Base-by-base conservation (phyloP, 2,113 vertebrate species). In the Cryptotis parvus region DNA sequence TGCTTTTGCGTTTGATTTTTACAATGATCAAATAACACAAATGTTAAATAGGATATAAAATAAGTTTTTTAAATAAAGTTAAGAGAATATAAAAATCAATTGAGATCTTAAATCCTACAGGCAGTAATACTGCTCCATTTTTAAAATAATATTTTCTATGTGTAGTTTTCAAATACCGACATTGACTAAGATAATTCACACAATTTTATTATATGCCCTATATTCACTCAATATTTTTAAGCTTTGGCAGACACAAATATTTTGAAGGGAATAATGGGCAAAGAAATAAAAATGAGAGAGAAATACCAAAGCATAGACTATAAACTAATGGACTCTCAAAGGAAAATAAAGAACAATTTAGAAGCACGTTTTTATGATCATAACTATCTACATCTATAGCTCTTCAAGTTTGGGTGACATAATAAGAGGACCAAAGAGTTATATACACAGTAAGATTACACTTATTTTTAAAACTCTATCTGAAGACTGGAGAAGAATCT, bases 291-390 rank as follows among this genome's bases (percentile, higher is more conserved):
- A 9, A 37, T 61, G 52, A 73, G 26, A 82, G 20, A 22, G 24
- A 68, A 39, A 12, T n/a, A 3, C 43, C 55, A 3, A 15, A 61
- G 1, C 16, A 15, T 43, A 18, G 4, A 33, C 27, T 49, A 24
- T 20, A 63, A 65, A 85, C 1, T 7, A 37, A 76, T 16, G 3
- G 4, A 4, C 45, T 49, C 55, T 83, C 39, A 79, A 52, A 8
- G 15, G 84, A 87, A 94, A 65, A 31, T 26, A 69, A 80, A 80
- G 35, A 91, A 92, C 2, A 33, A 92, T n/a, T 63, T 61, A 79
- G 12, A 92, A 69, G 1, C 27, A 69, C 68, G 22, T 63, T 70
- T 70, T 91, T 72, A 58, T 37, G 73, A n/a, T 65, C 35, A 85
- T n/a, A 78, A 26, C 39, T 76, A 84, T n/a, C 31, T 29, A 89